Percentiles rank a stretch among this genome's conserved stretches.
Evolutionary conservation across 1,140 invertebrate genomes (phyloP).

Genomic region (Sitophilus oryzae): DNA sequence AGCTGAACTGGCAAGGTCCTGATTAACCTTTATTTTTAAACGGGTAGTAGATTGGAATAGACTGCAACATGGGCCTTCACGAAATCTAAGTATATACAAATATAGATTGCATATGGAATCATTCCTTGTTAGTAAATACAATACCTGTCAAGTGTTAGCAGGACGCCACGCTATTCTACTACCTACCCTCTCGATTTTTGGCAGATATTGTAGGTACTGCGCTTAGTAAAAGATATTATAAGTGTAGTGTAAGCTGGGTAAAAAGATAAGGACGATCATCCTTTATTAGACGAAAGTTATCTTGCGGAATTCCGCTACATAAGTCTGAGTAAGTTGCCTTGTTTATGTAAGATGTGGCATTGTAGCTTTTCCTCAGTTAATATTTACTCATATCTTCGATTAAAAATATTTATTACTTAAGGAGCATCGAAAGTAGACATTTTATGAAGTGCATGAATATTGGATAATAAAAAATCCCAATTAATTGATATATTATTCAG

Average conservation of each 20-base stretch:
- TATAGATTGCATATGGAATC: background rate
- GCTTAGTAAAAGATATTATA: conserved; percentile 2
- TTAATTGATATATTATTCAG: no score
- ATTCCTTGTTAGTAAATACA: background rate
- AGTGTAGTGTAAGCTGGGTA: conserved; percentile 22
- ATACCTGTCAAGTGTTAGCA: background rate
- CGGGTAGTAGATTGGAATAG: conserved; percentile 1
- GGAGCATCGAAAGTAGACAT: no score
- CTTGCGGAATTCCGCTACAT: conserved; percentile 36
- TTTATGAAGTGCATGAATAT: no score
- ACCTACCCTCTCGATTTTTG: background rate
- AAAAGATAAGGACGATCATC: conserved; percentile 14
- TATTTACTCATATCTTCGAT: no score
- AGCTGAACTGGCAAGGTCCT: background rate
- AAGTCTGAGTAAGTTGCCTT: conserved; percentile 42
- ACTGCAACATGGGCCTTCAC: background rate
- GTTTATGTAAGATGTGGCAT: conserved; percentile 27
- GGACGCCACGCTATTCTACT: background rate
- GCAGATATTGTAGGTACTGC: background rate
- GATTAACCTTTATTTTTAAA: background rate
- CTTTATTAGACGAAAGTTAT: conserved; percentile 30
- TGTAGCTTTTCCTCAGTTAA: conserved; percentile 5
- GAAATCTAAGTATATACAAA: background rate
- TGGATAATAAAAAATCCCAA: no score
- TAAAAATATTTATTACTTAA: no score